These are phyloP conservation scores for Bothrops jararaca DNA, from an alignment of 2,113 vertebrate species.

Conservation along the genomic window DNA sequence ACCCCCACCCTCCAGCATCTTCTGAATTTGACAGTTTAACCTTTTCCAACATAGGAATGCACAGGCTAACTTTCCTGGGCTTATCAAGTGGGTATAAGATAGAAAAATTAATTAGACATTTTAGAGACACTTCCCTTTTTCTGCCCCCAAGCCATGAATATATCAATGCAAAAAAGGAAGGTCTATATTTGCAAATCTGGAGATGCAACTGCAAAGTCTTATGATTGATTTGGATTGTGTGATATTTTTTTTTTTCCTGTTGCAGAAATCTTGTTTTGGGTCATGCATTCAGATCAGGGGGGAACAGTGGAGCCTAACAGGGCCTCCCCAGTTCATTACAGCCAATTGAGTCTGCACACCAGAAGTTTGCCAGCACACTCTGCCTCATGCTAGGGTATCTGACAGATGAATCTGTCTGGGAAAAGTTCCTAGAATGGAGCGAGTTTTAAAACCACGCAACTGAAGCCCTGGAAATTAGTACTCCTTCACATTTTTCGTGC, in stretches of 20 bases:
- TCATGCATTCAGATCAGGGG: background rate
- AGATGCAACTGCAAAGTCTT: background rate
- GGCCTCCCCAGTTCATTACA: background rate
- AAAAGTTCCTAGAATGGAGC: slow-evolving; percentile 41
- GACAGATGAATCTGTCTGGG: slow-evolving; percentile 7
- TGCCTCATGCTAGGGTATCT: background rate
- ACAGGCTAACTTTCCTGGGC: background rate
- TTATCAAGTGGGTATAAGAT: background rate
- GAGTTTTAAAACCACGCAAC: slow-evolving; percentile 5
- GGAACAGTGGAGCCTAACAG: background rate
- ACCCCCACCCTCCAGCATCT: too few species aligned
- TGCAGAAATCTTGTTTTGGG: background rate
- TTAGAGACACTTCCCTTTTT: background rate
- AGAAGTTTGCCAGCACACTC: too few species aligned
- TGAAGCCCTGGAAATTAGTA: slow-evolving; percentile 22
- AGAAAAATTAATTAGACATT: background rate
- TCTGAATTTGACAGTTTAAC: too few species aligned
- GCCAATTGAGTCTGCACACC: background rate
- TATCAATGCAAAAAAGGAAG: background rate
- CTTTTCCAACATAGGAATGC: too few species aligned
- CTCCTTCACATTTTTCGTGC: background rate
- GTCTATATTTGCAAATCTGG: background rate
- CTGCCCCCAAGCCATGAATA: background rate
- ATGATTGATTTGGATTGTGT: too few species aligned
- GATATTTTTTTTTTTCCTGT: background rate